phyloP scores from a whole-genome alignment of 2,113 vertebrate species.

The Hipposideros armiger region DNA sequence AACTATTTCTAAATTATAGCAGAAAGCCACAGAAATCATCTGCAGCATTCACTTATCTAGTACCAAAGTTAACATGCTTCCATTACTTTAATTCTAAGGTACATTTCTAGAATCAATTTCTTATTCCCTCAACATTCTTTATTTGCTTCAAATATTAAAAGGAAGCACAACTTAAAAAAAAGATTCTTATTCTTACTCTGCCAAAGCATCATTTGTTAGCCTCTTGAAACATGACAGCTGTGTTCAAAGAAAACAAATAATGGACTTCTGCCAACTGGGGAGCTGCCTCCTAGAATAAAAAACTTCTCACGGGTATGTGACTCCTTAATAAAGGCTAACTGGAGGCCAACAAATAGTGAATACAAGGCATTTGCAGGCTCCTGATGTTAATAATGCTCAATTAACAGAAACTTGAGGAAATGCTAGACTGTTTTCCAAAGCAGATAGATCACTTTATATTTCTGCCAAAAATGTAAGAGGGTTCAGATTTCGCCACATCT shows the following conservation, averaged over 20 bases:
- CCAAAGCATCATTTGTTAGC: not conserved
- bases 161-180: not conserved
- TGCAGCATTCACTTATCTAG: not conserved
- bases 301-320: not conserved
- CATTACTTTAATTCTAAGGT: slow-evolving; percentile 9
- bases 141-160: slow-evolving; percentile 32
- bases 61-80: not conserved
- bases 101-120: not conserved
- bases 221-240: not conserved
- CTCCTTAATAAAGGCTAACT: slow-evolving; percentile 1
- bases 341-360: not conserved
- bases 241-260: not conserved
- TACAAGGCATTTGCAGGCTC: not conserved
- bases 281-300: slow-evolving; percentile 23
- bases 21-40: not conserved
- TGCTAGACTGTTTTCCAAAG: not conserved
- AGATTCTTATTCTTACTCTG: not conserved
- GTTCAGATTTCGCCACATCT: not conserved
- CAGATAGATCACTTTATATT: not conserved
- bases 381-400: slow-evolving; percentile 8
- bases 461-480: not conserved
- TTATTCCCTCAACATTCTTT: not conserved
- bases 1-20: not conserved
- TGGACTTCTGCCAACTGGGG: not conserved
- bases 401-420: slow-evolving; percentile 17